Base-by-base conservation (phyloP, 2,888 invertebrate genomes). In the Calameuta idolon region DNA sequence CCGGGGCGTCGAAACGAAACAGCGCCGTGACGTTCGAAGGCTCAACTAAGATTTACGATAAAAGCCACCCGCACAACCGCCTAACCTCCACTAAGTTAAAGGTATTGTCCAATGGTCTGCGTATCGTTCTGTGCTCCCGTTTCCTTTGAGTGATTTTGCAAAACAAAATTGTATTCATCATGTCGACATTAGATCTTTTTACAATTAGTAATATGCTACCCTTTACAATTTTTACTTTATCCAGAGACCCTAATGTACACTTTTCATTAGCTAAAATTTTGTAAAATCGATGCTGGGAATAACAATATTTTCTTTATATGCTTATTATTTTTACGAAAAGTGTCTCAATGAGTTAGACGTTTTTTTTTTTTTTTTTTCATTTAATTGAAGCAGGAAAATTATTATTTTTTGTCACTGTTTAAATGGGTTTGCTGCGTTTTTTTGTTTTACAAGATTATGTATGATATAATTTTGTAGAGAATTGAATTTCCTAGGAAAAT, bases 11-110 rank as follows among this genome's bases (percentile, higher is more conserved):
- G 75, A 75, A 75, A 74, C 71, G 75, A 40, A 75, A 69, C 75
- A 75, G 75, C 71, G 40, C 75, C 77, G 75, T 75, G 69, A 77
- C 82, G 83, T 78, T 81, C 79, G 79, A 82, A 75, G 78, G 76
- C 77, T 79, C 78, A 71, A 78, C 79, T 79, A 78, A 79, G 79
- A 79, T 79, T 79, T 79, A 76, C 68, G 76, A 35, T 76, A 33
- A 76, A 75, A 80, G 76, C 71, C 74, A 69, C 55, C 55, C 34
- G 78, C 33, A 71, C 69, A 69, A 30, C 69, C 33, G 33, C 69
- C 71, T 71, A 71, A 31, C 71, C 31, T 15, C 31, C 33, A 34
- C 71, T 31, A 71, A 71, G 31, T 34, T 71, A 34, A 71, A 71
- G 68, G 71, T 71, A 71, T 71, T 34, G 71, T 71, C 31, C 71